Percentiles rank a stretch among this genome's conserved stretches.
Evolutionary conservation across 2,113 vertebrate species (phyloP).

Genomic region (Genyomyrus donnyi): DNA sequence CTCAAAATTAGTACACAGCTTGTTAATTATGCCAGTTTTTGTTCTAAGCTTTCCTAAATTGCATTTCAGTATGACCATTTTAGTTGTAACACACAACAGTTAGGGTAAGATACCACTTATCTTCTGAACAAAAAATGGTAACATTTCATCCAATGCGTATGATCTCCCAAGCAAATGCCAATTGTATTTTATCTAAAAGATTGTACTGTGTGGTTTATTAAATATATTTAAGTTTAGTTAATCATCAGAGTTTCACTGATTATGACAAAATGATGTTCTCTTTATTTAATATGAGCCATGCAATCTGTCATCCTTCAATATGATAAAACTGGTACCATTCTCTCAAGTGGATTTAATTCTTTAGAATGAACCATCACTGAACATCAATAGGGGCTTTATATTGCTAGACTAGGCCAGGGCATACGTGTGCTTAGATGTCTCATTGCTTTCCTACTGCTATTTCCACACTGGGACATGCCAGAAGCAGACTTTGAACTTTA

Average conservation of each 20-base stretch:
- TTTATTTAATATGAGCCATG: neutral
- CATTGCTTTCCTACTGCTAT: neutral
- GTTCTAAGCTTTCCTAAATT: neutral
- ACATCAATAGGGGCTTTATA: neutral
- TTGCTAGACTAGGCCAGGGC: neutral
- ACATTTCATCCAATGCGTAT: neutral
- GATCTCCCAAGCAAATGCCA: neutral
- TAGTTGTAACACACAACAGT: neutral
- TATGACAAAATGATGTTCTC: neutral
- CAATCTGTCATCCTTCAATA: neutral
- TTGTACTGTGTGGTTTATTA: neutral
- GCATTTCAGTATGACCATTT: neutral
- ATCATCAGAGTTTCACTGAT: neutral
- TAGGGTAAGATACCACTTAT: neutral
- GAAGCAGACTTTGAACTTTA: neutral
- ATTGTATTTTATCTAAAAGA: neutral
- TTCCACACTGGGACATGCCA: neutral
- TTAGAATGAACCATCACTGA: neutral
- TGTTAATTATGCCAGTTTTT: neutral
- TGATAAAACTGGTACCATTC: neutral
- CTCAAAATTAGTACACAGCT: neutral
- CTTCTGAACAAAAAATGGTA: neutral
- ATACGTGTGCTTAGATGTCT: neutral
- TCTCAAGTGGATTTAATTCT: neutral
- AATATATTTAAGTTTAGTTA: neutral